These are phyloP conservation scores for Beris chalybata DNA, from an alignment of 2,888 invertebrate species.

Conservation along the genomic window DNA sequence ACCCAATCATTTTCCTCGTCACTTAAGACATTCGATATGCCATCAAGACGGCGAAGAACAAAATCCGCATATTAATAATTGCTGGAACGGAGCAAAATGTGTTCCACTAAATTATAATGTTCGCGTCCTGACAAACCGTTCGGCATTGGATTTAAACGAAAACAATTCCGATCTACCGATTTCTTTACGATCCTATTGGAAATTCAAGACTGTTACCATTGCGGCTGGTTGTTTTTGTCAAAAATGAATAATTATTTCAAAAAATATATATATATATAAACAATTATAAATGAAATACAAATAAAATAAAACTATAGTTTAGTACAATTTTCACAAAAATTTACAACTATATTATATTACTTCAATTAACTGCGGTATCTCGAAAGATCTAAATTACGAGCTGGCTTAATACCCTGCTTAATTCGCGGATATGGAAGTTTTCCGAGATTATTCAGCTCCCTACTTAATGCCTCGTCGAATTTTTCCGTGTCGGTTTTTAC, in stretches of 20 bases:
- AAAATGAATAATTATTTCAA: constrained; percentile 31
- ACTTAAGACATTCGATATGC: constrained; percentile 52
- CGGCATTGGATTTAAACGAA: constrained; percentile 42
- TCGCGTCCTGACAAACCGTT: constrained; percentile 48
- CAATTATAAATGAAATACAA: constrained; percentile 12
- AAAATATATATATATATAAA: neutral
- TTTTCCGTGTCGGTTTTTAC: constrained; percentile 21
- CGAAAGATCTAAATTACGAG: constrained; percentile 11
- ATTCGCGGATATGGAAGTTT: constrained; percentile 26
- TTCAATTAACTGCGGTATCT: constrained; percentile 5
- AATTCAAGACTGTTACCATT: constrained; percentile 52
- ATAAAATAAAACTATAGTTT: neutral
- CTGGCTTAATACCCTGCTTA: constrained; percentile 11
- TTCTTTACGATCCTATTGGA: constrained; percentile 47
- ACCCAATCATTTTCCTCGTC: constrained; percentile 50
- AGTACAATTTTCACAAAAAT: constrained; percentile 8
- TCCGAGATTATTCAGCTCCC: constrained; percentile 16
- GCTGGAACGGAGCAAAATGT: constrained; percentile 51
- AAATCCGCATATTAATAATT: constrained; percentile 44
- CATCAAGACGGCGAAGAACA: constrained; percentile 44
- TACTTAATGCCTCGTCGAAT: constrained; percentile 17
- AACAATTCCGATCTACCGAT: constrained; percentile 46
- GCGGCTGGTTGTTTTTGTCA: constrained; percentile 55
- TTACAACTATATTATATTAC: constrained; percentile 3
- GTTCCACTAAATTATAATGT: constrained; percentile 53